Percentiles rank a stretch among this genome's conserved stretches.
Conservation (phyloP, 2,113 vertebrate species). For the Apodemus speciosus region DNA sequence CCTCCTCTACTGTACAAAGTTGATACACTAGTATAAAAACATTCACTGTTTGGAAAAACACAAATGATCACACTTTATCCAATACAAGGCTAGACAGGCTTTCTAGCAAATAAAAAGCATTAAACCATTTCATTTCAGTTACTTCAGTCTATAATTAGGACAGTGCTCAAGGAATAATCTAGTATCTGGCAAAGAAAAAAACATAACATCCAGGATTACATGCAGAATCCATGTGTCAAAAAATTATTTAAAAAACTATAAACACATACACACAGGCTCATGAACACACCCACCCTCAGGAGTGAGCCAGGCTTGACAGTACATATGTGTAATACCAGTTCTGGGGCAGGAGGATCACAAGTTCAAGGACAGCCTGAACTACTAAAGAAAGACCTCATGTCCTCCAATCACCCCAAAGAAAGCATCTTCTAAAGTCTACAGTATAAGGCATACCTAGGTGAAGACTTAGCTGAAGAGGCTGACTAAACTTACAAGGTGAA, state of each 20-base stretch:
- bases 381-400: background rate
- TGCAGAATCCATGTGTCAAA: background rate
- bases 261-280: background rate
- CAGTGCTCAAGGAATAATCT: slow-evolving; percentile 31
- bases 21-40: slow-evolving; percentile 45
- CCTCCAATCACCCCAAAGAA: background rate
- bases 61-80: slow-evolving; percentile 31
- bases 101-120: slow-evolving; percentile 19
- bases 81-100: background rate
- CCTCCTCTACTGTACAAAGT: background rate
- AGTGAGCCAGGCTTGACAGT: background rate
- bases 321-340: background rate
- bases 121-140: slow-evolving; percentile 31
- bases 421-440: background rate
- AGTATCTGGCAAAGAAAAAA: slow-evolving; percentile 24
- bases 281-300: too few relatives aligned
- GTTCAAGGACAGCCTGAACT: background rate
- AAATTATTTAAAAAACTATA: background rate
- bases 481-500: slow-evolving; percentile 8
- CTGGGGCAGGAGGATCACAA: background rate
- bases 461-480: slow-evolving; percentile 11
- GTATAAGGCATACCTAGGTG: background rate
- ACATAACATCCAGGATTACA: background rate
- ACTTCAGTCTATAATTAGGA: background rate
- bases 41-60: background rate